phyloP scores from a whole-genome alignment of 1,140 invertebrate species.

The Ctenoplectra terminalis region DNA sequence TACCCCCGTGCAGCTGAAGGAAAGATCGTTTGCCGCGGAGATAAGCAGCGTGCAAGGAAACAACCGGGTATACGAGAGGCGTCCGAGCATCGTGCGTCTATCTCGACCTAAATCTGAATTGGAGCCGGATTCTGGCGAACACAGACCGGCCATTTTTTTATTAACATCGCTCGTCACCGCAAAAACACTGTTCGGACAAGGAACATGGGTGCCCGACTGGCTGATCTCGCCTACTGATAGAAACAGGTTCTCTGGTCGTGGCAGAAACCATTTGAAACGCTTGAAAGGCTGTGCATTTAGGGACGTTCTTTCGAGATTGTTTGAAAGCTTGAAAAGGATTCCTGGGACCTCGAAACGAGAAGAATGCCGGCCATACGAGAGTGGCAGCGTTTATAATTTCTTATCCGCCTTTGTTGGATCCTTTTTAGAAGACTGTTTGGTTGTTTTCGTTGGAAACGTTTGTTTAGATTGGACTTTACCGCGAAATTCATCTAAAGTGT shows the following conservation, averaged over 20 bases:
- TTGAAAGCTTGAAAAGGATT: conserved; percentile 3
- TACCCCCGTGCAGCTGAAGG: background rate
- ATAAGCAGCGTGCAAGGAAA: conserved; percentile 52
- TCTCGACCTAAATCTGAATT: conserved; percentile 66
- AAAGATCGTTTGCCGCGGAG: conserved; percentile 35
- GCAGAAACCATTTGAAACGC: background rate
- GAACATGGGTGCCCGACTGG: background rate
- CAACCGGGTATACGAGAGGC: conserved; percentile 23
- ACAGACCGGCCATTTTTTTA: conserved; percentile 14
- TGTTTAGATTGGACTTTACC: background rate
- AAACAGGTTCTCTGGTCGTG: background rate
- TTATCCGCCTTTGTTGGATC: too few species aligned
- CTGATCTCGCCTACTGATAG: conserved; percentile 16
- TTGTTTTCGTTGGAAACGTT: background rate
- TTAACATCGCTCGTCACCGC: background rate
- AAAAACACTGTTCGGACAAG: background rate
- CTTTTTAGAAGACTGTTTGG: too few species aligned
- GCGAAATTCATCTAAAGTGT: background rate
- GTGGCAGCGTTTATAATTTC: background rate
- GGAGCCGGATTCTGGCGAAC: conserved; percentile 31
- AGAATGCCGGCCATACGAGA: background rate
- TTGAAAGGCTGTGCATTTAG: conserved; percentile 32
- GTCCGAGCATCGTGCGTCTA: conserved; percentile 47
- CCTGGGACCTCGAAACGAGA: background rate
- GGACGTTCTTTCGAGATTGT: background rate